These are phyloP conservation scores for Dasyurus viverrinus DNA, from an alignment of 2,113 vertebrate species.

Conservation along the genomic window DNA sequence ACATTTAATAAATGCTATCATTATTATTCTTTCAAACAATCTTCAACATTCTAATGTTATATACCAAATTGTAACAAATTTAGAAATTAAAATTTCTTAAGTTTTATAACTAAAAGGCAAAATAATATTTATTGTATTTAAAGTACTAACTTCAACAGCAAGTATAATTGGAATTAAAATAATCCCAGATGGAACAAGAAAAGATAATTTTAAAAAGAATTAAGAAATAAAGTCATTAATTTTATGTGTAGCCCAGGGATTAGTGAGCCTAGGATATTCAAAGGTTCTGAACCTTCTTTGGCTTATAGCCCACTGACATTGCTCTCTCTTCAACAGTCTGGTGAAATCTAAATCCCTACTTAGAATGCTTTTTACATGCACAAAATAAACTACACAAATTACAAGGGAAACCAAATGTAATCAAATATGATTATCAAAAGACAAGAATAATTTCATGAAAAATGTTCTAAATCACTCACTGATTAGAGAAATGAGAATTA, in stretches of 20 bases:
- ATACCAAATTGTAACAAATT: conserved; percentile 23
- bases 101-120: neutral
- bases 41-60: neutral
- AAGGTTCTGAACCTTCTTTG: neutral
- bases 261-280: neutral
- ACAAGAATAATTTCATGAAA: too few species aligned
- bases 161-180: neutral
- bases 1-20: neutral
- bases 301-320: too few species aligned
- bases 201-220: neutral
- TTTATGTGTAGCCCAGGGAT: neutral
- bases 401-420: neutral
- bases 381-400: neutral
- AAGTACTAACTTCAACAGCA: neutral
- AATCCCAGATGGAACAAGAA: neutral
- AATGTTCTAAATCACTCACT: too few species aligned
- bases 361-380: neutral
- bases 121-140: neutral
- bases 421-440: too few species aligned
- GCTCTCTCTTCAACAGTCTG: neutral
- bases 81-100: conserved; percentile 24
- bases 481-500: too few species aligned
- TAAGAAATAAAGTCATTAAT: neutral
- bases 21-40: conserved; percentile 4
- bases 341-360: neutral